Evolutionary conservation across 2,113 vertebrate species (phyloP).

Genomic region (Stigmatopora argus): DNA sequence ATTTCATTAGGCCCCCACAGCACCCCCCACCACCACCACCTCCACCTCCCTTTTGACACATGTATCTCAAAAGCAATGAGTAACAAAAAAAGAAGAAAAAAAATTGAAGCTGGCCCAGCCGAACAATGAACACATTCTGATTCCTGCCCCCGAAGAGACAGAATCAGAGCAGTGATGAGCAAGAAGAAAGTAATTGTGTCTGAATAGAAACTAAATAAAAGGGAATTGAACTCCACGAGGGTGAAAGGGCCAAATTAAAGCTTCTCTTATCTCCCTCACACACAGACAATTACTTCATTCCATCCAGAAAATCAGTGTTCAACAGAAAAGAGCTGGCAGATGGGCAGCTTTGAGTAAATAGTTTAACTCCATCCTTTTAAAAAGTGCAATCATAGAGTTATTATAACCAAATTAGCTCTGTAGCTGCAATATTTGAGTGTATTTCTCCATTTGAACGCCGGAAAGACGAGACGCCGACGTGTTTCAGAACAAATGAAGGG

Average conservation of each 20-base stretch:
- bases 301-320: conserved; percentile 27
- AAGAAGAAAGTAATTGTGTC: conserved; percentile 28
- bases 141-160: conserved; percentile 11
- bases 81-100: conserved; percentile 13
- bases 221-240: conserved; percentile 33
- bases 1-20: too few species aligned
- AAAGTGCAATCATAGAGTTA: conserved; percentile 73
- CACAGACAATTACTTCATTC: conserved; percentile 46
- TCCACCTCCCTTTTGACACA: conserved; percentile 4
- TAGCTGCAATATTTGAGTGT: conserved; percentile 79
- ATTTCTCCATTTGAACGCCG: conserved; percentile 70
- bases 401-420: conserved; percentile 86
- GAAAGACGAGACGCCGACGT: conserved; percentile 50
- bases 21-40: too few species aligned
- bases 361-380: conserved; percentile 66
- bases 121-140: conserved; percentile 27
- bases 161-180: conserved; percentile 8
- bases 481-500: conserved; percentile 62
- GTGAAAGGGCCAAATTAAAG: conserved; percentile 46
- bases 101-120: conserved; percentile 24
- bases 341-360: conserved; percentile 27
- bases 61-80: conserved; percentile 33
- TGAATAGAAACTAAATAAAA: neutral
- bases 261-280: conserved; percentile 35
- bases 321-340: conserved; percentile 17